A percentile compares a stretch with the other conserved stretches of the same genome.
Conservation (phyloP, 2,113 vertebrate species). For the Spermophilus dauricus region DNA sequence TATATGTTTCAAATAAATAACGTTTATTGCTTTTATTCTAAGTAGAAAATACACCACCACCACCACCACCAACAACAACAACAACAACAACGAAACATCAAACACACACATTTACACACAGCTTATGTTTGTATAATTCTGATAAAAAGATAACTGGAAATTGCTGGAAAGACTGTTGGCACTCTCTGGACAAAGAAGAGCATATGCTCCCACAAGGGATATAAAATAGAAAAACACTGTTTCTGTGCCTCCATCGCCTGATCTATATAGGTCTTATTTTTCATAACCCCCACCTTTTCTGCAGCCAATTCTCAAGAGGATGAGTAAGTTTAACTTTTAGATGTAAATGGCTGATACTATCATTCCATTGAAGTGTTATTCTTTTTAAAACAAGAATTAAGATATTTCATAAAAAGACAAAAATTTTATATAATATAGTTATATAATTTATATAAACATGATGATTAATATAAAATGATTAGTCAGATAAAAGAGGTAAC, state of each 20-base stretch:
- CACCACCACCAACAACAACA: not conserved
- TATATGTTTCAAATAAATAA: not conserved
- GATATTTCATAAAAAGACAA: not conserved
- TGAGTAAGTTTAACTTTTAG: not conserved
- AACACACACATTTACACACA: not conserved
- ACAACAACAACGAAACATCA: not conserved
- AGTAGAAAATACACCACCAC: not conserved
- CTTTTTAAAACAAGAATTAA: not conserved
- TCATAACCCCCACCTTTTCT: not conserved
- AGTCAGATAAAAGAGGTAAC: not conserved
- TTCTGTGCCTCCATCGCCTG: not conserved
- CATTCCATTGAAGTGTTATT: not conserved
- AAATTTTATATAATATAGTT: not conserved
- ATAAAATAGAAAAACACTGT: not conserved
- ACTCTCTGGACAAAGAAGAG: not conserved
- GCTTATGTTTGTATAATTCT: not conserved
- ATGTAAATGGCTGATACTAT: not conserved
- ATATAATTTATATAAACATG: not conserved
- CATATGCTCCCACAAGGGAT: not conserved
- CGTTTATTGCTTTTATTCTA: not conserved
- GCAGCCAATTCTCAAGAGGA: not conserved
- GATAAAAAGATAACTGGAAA: not conserved
- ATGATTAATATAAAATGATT: not conserved
- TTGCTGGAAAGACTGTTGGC: not conserved
- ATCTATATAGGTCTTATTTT: not conserved